Percentiles rank a stretch among this genome's conserved stretches.
Evolutionary conservation across 2,888 invertebrate species (phyloP).

Genomic region (Thereva unica): DNA sequence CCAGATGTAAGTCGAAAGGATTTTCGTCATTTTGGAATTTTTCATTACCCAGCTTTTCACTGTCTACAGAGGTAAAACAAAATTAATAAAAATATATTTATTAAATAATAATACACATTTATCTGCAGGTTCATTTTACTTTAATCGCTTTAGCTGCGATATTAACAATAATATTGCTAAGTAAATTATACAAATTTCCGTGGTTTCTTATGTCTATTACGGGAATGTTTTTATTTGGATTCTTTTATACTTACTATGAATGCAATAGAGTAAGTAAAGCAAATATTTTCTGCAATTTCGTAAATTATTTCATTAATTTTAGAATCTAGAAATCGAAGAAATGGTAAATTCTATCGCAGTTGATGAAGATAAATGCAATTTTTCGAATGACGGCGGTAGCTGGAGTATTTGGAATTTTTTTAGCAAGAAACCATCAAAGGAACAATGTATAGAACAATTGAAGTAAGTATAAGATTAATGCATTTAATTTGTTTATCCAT

Average conservation of each 20-base stretch:
- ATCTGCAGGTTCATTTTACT: slow-evolving; percentile 47
- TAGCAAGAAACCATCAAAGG: slow-evolving; percentile 39
- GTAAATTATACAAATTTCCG: slow-evolving; percentile 45
- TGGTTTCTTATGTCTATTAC: slow-evolving; percentile 43
- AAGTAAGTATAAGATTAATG: slow-evolving; percentile 39
- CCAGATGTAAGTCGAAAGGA: not conserved
- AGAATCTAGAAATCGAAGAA: slow-evolving; percentile 50
- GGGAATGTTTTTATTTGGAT: slow-evolving; percentile 47
- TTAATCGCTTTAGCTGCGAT: slow-evolving; percentile 41
- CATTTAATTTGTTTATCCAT: not conserved
- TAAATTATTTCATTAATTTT: slow-evolving; percentile 7
- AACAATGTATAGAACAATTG: slow-evolving; percentile 41
- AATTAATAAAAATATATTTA: not conserved
- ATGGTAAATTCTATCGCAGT: slow-evolving; percentile 43
- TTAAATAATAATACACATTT: not conserved
- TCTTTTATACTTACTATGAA: slow-evolving; percentile 50
- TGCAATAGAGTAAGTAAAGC: slow-evolving; percentile 50
- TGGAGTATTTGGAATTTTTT: slow-evolving; percentile 34
- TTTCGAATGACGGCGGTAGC: slow-evolving; percentile 5
- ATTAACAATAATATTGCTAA: slow-evolving; percentile 45
- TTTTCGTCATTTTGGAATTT: not conserved
- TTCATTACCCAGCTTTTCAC: not conserved
- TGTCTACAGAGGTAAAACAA: slow-evolving; percentile 10
- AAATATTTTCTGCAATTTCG: slow-evolving; percentile 3
- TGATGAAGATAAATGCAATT: slow-evolving; percentile 16